Evolutionary conservation across 2,797 vertebrate genomes (phyloP), one percentile per base, ranked within the genome.

Genomic region (Myotis daubentonii): DNA sequence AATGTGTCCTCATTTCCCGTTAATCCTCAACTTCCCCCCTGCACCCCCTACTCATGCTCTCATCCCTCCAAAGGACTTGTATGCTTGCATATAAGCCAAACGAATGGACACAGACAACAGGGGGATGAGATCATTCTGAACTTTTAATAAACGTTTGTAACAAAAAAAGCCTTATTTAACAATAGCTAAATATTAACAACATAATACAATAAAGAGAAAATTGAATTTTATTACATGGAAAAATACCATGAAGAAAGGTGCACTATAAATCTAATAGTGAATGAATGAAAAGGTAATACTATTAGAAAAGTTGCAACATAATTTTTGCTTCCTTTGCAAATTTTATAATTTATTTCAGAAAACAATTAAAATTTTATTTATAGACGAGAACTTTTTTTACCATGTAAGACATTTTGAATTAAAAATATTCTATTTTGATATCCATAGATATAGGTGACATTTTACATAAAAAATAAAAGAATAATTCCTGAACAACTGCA

Each of bases 181-280:
- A 89, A 91, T 95, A 81, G 71, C 96, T 97, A 97, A 97, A 95
- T 97, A 97, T 96, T 96, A 97, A 97, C 95, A 89, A n/a, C 10
- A 76, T 53, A 44, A 81, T 68, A 95, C 11, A 84, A 96, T 96
- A 95, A 96, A 57, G 0, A 23, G 93, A 96, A 96, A 91, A 93
- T 53, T 87, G 51, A 97, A 72, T 89, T 84, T 88, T 36, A 66
- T 94, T 96, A 93, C 94, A 87, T 95, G 53, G 62, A 41, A 93
- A 91, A 96, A 65, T 94, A 65, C 83, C 80, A 53, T 71, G 83
- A 80, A 95, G 51, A 89, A 95, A 70, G 44, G 89, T 83, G 55
- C 4, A 30, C 20, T 96, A 96, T 96, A 95, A 95, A 91, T 96
- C 72, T 95, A 81, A 80, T 92, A 88, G 62, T 92, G 84, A 96